These are phyloP conservation scores for Regulus satrapa DNA, from an alignment of 2,113 vertebrate genomes.

Conservation along the genomic window DNA sequence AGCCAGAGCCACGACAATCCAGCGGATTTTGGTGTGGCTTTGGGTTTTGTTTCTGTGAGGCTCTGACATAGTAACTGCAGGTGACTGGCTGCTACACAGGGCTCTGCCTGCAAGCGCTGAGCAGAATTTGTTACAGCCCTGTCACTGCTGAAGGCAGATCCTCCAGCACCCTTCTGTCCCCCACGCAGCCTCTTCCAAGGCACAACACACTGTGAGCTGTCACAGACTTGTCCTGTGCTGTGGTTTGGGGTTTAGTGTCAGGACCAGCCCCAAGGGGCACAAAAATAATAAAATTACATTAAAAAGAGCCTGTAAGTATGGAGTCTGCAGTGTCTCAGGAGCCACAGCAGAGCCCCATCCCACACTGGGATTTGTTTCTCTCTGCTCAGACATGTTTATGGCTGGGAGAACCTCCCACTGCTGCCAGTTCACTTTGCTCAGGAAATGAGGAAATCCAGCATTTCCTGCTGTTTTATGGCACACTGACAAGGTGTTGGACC, in stretches of 20 bases:
- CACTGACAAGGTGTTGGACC: not conserved
- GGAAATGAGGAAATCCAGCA: not conserved
- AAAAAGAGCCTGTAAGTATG: not conserved
- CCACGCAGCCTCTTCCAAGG: not conserved
- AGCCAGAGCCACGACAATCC: not conserved
- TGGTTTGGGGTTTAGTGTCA: accelerated
- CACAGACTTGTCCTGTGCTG: not conserved
- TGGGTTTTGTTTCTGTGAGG: not conserved
- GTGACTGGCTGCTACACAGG: not conserved
- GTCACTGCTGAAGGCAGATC: not conserved
- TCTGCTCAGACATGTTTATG: not conserved
- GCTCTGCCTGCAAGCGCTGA: not conserved
- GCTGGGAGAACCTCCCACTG: not conserved
- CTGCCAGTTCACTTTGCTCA: not conserved
- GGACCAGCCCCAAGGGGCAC: not conserved
- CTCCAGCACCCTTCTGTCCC: not conserved
- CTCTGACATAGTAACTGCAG: not conserved
- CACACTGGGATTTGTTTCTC: not conserved
- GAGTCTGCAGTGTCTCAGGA: not conserved
- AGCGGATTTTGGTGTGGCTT: not conserved
- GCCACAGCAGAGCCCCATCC: not conserved
- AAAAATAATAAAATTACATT: not conserved
- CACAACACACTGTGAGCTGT: accelerated
- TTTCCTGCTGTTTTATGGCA: not conserved
- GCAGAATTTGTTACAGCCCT: not conserved